A percentile compares a stretch with the other conserved stretches of the same genome.
These are phyloP conservation scores for Lumbricus terrestris DNA, from an alignment of 2,888 invertebrate genomes.

Conservation along the genomic window DNA sequence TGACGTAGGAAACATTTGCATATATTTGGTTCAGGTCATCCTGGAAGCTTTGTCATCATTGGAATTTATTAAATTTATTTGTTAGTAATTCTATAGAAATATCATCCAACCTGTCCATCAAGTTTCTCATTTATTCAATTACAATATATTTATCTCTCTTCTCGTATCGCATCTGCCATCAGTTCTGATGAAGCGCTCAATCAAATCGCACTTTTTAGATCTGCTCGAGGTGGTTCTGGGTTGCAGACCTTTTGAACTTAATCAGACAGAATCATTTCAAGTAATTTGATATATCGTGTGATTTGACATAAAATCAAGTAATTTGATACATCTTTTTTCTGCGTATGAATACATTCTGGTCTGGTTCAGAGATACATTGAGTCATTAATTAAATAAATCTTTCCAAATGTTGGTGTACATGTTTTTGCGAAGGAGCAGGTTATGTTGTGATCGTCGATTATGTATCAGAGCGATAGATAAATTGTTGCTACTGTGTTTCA, in stretches of 20 bases:
- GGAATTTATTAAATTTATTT: background rate
- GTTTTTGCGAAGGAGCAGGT: background rate
- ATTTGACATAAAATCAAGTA: no score
- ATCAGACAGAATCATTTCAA: no score
- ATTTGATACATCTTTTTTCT: no score
- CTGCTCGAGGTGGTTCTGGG: background rate
- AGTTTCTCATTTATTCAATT: background rate
- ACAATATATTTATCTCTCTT: background rate
- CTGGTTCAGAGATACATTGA: no score
- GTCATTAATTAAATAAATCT: no score
- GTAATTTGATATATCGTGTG: no score
- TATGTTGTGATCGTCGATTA: background rate
- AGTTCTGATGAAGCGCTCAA: background rate
- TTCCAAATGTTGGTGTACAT: background rate
- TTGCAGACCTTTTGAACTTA: background rate
- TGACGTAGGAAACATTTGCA: background rate
- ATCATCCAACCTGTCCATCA: background rate
- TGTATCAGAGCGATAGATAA: background rate
- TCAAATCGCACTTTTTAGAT: background rate
- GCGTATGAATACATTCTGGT: no score
- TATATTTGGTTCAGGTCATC: fast-evolving
- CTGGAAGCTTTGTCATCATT: background rate
- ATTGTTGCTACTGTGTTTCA: background rate
- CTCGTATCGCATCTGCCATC: background rate
- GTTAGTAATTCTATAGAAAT: background rate